These are phyloP conservation scores for Sphenopsis melanotis DNA, from an alignment of 2,797 vertebrate genomes.

Conservation along the genomic window DNA sequence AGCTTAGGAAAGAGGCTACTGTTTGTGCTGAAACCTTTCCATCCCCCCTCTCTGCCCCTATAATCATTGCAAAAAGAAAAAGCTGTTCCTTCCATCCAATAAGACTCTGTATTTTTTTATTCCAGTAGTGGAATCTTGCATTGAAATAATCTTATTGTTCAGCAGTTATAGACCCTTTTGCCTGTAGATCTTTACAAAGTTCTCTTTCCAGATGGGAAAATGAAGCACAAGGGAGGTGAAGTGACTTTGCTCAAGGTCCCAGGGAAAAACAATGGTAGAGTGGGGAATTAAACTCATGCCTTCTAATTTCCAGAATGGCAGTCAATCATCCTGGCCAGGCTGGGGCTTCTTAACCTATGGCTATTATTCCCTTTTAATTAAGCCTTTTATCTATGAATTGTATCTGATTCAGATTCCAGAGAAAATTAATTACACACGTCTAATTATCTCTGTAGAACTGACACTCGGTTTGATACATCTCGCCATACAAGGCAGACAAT, in stretches of 20 bases:
- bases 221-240: background rate
- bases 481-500: background rate
- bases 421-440: background rate
- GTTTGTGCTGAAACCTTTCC: background rate
- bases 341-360: background rate
- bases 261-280: background rate
- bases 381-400: background rate
- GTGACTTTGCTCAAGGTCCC: slow-evolving; percentile 24
- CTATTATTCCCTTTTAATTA: slow-evolving; percentile 42
- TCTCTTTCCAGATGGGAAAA: background rate
- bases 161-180: background rate
- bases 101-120: background rate
- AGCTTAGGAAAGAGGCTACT: background rate
- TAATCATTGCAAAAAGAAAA: background rate
- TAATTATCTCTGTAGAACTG: background rate
- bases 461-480: background rate
- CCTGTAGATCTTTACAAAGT: background rate
- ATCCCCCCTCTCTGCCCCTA: background rate
- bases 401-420: slow-evolving; percentile 18
- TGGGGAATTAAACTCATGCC: background rate
- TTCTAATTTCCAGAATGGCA: background rate
- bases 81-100: background rate
- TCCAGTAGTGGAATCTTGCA: background rate
- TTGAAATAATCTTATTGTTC: background rate
- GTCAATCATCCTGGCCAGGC: background rate